phyloP scores from a whole-genome alignment of 2,113 vertebrate genomes.

The Triplophysa siluroides region DNA sequence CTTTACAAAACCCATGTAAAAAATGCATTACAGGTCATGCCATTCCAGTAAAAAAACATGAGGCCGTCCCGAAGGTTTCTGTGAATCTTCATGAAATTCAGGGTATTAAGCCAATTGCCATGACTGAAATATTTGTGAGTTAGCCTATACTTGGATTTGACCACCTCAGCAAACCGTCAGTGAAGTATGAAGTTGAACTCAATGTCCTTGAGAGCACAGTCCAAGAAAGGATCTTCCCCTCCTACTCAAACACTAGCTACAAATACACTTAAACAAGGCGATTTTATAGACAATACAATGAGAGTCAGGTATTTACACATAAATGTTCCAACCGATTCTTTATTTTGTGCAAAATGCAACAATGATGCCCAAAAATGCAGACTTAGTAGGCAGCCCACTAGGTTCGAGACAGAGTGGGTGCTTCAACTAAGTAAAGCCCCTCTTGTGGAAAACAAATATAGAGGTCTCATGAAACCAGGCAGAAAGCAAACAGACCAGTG shows the following conservation, averaged over 20 bases:
- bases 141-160: conserved; percentile 29
- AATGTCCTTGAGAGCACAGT: background rate
- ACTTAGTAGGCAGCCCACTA: background rate
- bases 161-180: conserved; percentile 21
- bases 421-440: conserved; percentile 7
- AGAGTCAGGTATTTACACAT: background rate
- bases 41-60: background rate
- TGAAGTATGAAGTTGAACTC: conserved; percentile 19
- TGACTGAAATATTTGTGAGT: conserved; percentile 55
- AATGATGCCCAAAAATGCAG: background rate
- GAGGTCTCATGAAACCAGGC: conserved; percentile 14
- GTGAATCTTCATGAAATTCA: background rate
- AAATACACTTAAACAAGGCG: conserved; percentile 8
- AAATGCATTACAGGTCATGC: conserved; percentile 23
- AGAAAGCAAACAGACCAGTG: conserved; percentile 20
- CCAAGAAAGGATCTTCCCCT: background rate
- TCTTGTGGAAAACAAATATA: conserved; percentile 44
- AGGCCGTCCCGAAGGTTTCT: too few species aligned
- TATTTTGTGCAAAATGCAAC: background rate
- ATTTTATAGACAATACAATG: background rate
- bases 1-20: conserved; percentile 4
- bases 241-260: background rate
- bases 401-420: background rate
- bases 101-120: conserved; percentile 46
- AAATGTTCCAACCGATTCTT: too few species aligned